Percentiles rank a stretch among this genome's conserved stretches.
Evolutionary conservation across 2,113 vertebrate genomes (phyloP).

Genomic region (Leptocoma aspasia): DNA sequence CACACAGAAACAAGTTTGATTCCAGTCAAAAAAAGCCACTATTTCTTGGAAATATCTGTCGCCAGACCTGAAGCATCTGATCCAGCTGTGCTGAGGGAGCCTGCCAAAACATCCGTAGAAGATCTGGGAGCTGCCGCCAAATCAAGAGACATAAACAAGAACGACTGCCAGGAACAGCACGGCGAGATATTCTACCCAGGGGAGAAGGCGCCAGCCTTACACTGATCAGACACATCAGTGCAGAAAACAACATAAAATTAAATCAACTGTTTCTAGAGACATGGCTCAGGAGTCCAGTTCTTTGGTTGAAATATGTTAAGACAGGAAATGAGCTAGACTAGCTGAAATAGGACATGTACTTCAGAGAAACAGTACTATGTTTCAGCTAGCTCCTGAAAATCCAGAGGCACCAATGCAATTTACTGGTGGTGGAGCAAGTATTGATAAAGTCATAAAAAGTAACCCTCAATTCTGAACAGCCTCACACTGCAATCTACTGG

Average conservation of each 20-base stretch:
- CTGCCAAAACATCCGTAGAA: slow-evolving; percentile 60
- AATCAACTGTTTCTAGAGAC: slow-evolving; percentile 36
- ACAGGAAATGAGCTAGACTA: slow-evolving; percentile 34
- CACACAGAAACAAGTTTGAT: slow-evolving; percentile 1
- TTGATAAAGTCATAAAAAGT: neutral
- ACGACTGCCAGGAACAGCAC: slow-evolving; percentile 58
- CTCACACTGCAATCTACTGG: slow-evolving; percentile 59
- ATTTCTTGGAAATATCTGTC: slow-evolving; percentile 58
- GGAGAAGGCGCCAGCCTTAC: slow-evolving; percentile 37
- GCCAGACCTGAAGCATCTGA: slow-evolving; percentile 61
- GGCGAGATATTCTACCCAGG: slow-evolving; percentile 7
- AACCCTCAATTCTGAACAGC: neutral
- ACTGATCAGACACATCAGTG: slow-evolving; percentile 9
- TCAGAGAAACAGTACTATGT: neutral
- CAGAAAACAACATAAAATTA: slow-evolving; percentile 53
- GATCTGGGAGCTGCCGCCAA: slow-evolving; percentile 45
- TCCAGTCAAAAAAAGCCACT: slow-evolving; percentile 19
- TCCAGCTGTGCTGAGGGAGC: slow-evolving; percentile 53
- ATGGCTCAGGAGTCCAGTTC: neutral
- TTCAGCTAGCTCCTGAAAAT: slow-evolving; percentile 1
- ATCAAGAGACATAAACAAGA: slow-evolving; percentile 67
- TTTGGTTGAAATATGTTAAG: neutral
- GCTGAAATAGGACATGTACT: neutral
- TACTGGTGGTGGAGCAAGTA: neutral
- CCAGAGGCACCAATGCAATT: neutral